Base-by-base conservation (phyloP, 2,888 invertebrate species). In the Pammene fasciana region DNA sequence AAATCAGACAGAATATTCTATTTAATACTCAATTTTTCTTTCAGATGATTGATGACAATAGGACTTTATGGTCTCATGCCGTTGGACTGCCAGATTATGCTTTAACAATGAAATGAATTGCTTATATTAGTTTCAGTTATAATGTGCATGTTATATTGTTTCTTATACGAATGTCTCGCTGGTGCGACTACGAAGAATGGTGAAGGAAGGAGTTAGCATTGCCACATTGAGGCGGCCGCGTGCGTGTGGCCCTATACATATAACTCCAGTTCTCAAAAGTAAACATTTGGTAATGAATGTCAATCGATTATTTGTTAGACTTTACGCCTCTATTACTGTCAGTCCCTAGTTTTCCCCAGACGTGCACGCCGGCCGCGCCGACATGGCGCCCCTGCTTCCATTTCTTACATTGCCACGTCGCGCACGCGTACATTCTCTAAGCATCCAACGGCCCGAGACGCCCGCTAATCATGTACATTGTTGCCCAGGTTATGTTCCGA, bases 401-500 rank as follows among this genome's bases (percentile, higher is more conserved):
- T 13, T 18, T 26, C 5, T 26, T 26, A 26, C 2, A 26, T 26
- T 26, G 26, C 0, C 52, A 26, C 11, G 26, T 52, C 52, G 52
- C 52, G 26, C 52, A 11, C 52, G 18, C 52, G 52, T 55, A 64
- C 14, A 50, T 57, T 41, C 36, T 11, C 50, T 64, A 57, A 64
- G 64, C 38, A 38, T 18, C 48, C 64, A 50, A 52, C 48, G 68
- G 59, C 65, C 45, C 43, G 45, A 38, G 64, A 36, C 34, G 3
- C 43, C 56, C 14, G 75, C 74, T 85, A 79, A 86, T 74, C 66
- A 67, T 71, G 73, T 75, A 71, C 78, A 75, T 90, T 89, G 85
- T 91, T 88, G 87, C 80, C 82, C 90, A 93, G 95, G 97, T 72
- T 99, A 99, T 86, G 95, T 99, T 75, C 99, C 99, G 36, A 96